Evolutionary conservation across 2,113 vertebrate species (phyloP), one percentile per base, ranked within the genome.

Genomic region (Semicossyphus pulcher): DNA sequence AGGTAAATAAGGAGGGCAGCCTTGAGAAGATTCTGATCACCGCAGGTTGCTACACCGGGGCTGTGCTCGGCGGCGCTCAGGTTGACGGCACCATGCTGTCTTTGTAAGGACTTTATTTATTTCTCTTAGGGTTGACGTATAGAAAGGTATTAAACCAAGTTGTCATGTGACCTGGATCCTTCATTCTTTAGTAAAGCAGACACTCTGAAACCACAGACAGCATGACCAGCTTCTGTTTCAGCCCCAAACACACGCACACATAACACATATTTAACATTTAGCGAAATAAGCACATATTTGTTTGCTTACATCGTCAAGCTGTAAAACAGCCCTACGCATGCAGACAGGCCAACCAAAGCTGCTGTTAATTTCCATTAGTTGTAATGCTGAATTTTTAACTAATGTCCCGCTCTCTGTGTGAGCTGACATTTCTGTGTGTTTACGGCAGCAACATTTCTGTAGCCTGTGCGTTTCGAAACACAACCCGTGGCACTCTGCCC

Each of bases 21-120:
- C 57, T 81, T 78, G 76, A 77, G 72, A 72, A 49, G 64, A 79
- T 52, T 45, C 45, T 36, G 71, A 65, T 73, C 61, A 10, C 72
- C n/a, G 7, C 32, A 10, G 42, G 65, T 52, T 45, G n/a, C 70
- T 14, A 4, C 60, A 58, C 26, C 28, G 25, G 26, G 53, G 28
- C 31, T 51, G 47, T 60, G 36, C 80, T 72, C 57, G 7, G 12
- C 23, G 39, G 69, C 39, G 29, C 56, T 73, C 21, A 53, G 51
- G 57, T n/a, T 72, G 60, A 80, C 20, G 42, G 60, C 37, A 44
- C 56, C 76, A 47, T 10, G 53, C n/a, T 36, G 76, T 20, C 32
- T 11, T 29, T 51, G n/a, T 69, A 1, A 36, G 15, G 51, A 41
- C 25, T 42, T 32, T 36, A 41, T 49, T 36, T 36, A 3, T 56